Evolutionary conservation across 2,113 vertebrate genomes (phyloP), one percentile per base, ranked within the genome.

Genomic region (Myotis yumanensis): DNA sequence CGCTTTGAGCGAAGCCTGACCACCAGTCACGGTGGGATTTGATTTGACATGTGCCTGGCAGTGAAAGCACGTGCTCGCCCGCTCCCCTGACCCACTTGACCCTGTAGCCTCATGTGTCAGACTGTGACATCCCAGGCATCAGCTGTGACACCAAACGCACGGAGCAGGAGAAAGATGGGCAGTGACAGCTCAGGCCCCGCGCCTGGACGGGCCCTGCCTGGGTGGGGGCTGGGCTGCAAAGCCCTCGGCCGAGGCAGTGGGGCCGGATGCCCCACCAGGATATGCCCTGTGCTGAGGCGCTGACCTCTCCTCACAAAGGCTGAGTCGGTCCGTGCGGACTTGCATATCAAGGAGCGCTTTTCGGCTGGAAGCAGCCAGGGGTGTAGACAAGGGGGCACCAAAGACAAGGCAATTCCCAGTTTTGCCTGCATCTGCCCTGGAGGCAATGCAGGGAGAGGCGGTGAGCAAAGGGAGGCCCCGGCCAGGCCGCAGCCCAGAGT

Each of bases 61-160:
- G 59, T 62, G 59, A 62, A 62, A 87, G 71, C 46, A 79, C 62
- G 52, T 37, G 62, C 79, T 88, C 3, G 0, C 69, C 86, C 62
- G 66, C 3, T 46, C 17, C 80, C 80, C 22, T 68, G 71, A 68
- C 93, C 71, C 54, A 0, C 77, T 57, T 83, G 89, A 96, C 89
- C 84, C 82, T 62, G 1, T 7, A 48, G 88, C 93, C 87, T 96
- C 86, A 5, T 68, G 52, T 81, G 73, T 89, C 77, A 83, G 93
- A 94, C 81, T 28, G 90, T 92, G 96, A 93, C 94, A 96, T 90
- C 86, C 57, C 82, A 81, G 94, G 95, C 87, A 92, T 92, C 95
- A 96, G 81, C 82, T 85, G 71, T 59, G 51, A 66, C 83, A 86
- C 64, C 40, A 84, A 87, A 68, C n/a, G 32, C 48, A 82, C 43